Conservation (phyloP, 2,797 vertebrate genomes). For the Okamejei kenojei region DNA sequence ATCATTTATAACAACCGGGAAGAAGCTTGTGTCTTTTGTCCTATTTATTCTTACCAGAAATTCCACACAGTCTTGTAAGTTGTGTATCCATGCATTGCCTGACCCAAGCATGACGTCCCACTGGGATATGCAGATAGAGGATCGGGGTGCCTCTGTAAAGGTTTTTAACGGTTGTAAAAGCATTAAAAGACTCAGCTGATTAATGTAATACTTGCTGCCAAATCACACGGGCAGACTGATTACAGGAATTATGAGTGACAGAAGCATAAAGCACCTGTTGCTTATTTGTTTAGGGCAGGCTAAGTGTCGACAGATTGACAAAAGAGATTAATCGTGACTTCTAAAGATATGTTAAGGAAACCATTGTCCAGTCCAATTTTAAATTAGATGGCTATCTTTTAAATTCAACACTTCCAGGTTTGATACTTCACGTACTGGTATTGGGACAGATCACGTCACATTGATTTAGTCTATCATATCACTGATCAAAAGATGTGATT, state of each 20-base stretch:
- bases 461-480: neutral
- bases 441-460: neutral
- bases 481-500: no score
- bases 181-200: conserved; percentile 10
- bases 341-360: conserved; percentile 48
- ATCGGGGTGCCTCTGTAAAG: conserved; percentile 6
- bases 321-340: conserved; percentile 51
- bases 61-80: neutral
- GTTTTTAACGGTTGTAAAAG: neutral
- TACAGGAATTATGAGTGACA: conserved; percentile 42
- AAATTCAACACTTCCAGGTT: neutral
- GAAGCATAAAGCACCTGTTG: conserved; percentile 54
- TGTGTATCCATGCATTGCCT: conserved; percentile 6
- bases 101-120: conserved; percentile 25
- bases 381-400: neutral
- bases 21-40: conserved; percentile 2
- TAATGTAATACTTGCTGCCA: conserved; percentile 41
- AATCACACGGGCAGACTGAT: conserved; percentile 39
- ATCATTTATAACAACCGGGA: neutral
- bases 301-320: conserved; percentile 50
- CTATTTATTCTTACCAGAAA: neutral
- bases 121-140: neutral
- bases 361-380: neutral
- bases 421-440: neutral
- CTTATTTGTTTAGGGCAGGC: conserved; percentile 45